Evolutionary conservation across 2,113 vertebrate species (phyloP), one percentile per base, ranked within the genome.

Genomic region (Ibidorhyncha struthersii): DNA sequence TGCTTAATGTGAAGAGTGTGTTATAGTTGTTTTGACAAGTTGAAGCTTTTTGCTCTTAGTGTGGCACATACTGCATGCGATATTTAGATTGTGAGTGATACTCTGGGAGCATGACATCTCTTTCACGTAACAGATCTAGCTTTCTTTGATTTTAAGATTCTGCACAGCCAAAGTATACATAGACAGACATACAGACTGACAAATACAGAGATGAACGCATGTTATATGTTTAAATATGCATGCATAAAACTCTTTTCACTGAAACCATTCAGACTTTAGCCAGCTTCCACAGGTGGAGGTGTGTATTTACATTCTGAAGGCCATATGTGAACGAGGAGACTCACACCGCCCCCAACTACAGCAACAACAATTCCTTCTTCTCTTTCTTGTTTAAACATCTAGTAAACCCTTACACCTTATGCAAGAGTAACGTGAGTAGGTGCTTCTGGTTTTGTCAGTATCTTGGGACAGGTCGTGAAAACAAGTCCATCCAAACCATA

Each of bases 71-170:
- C 23, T 53, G n/a, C 14, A 32, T 5, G 20, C 14, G 32, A 34
- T 69, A 50, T 43, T 83, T 15, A 7, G 38, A 34, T 25, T 76
- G 18, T 0, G 0, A 83, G 49, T 49, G 14, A 26, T 21, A 71
- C 3, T 55, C 62, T 55, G 36, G 58, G 26, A 90, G 6, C 0
- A 0, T 59, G 32, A 65, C 26, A 4, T 65, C 67, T 79, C 18
- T 82, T 63, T 63, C n/a, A 80, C 9, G 6, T 40, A 69, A 66
- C 1, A 1, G 25, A 65, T 38, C 20, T 49, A 86, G 4, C 4
- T 89, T 83, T 41, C 32, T 86, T 83, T 29, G 12, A n/a, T 90
- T 82, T 85, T 63, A 45, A 56, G 77, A 70, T 73, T 73, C 52
- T 86, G 19, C n/a, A 55, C 10, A 78, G 32, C 5, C 1, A 2